Percentiles rank a stretch among this genome's conserved stretches.
Evolutionary conservation across 2,113 vertebrate genomes (phyloP).

Genomic region (Labeo catla): DNA sequence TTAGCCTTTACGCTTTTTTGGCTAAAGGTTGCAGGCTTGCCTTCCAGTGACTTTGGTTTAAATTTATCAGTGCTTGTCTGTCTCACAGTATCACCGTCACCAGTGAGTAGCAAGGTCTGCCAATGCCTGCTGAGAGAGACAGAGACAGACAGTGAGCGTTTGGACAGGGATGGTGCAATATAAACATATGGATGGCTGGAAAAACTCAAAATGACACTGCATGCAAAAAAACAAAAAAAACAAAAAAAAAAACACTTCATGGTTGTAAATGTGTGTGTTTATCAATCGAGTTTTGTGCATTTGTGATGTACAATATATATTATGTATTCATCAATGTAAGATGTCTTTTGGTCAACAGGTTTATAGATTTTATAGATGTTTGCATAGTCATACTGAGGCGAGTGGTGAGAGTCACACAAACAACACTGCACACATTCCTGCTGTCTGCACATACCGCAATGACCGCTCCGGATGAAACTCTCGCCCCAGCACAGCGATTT

Average conservation of each 20-base stretch:
- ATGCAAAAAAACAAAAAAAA: too few species aligned
- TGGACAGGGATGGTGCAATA: background rate
- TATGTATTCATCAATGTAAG: background rate
- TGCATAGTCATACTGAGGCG: background rate
- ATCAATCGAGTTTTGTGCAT: background rate
- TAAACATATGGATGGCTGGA: slow-evolving; percentile 1
- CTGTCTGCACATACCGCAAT: background rate
- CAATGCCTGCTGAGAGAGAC: background rate
- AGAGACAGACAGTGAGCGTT: background rate
- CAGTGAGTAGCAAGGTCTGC: background rate
- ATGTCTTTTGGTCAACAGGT: background rate
- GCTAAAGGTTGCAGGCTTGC: too few species aligned
- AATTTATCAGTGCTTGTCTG: background rate
- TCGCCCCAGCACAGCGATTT: background rate
- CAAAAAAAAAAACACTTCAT: background rate
- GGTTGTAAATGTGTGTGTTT: background rate
- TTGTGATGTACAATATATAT: background rate
- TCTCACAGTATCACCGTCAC: background rate
- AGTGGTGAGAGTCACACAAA: background rate
- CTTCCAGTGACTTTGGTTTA: too few species aligned
- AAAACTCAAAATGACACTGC: slow-evolving; percentile 11
- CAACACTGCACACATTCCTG: background rate
- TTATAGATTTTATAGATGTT: background rate
- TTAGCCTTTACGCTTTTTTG: too few species aligned
- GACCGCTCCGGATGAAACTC: background rate